Conservation (phyloP, 2,113 vertebrate species). For the Cyanoliseus patagonus region DNA sequence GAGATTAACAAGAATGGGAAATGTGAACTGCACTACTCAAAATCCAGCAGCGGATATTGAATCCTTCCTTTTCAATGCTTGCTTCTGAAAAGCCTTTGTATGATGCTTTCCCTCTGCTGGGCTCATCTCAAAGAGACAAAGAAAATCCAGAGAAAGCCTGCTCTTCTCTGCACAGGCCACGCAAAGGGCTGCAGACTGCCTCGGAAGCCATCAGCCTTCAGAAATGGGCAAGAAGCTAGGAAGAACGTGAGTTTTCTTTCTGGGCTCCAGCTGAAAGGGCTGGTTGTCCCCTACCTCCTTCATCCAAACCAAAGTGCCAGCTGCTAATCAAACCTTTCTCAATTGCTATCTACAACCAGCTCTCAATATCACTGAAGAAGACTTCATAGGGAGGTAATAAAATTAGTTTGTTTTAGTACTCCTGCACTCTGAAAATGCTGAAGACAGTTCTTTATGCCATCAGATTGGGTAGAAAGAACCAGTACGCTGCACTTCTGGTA, state of each 20-base stretch:
- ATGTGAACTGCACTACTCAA: neutral
- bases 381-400: neutral
- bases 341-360: neutral
- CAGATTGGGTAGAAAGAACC: neutral
- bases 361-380: neutral
- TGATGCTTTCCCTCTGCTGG: neutral
- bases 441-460: neutral
- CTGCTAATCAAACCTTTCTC: neutral
- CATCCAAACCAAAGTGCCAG: neutral
- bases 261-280: neutral
- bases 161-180: neutral
- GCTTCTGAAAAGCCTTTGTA: constrained; percentile 36
- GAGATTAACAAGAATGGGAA: neutral
- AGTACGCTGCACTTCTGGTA: neutral
- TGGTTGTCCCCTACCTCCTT: neutral
- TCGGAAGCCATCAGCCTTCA: neutral
- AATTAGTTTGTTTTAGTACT: neutral
- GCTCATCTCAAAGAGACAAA: constrained; percentile 21
- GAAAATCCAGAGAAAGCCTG: neutral
- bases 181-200: neutral
- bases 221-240: neutral
- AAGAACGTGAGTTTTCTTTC: neutral
- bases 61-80: constrained; percentile 11
- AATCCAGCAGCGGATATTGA: constrained; percentile 44
- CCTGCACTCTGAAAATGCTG: neutral